Base-by-base conservation (phyloP, 2,888 invertebrate genomes). In the Heliconius sara region DNA sequence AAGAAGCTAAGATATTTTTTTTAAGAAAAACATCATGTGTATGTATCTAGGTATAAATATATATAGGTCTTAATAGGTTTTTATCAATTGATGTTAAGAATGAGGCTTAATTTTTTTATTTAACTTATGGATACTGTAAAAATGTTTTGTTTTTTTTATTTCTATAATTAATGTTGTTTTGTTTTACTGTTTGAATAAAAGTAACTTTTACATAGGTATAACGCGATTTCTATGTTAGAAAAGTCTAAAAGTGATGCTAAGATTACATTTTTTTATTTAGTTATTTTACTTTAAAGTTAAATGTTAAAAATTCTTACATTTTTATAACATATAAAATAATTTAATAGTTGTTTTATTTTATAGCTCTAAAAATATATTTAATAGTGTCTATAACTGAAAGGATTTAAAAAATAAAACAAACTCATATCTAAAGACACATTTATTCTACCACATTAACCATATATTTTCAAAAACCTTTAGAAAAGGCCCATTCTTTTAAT, bases 391-490 rank as follows among this genome's bases (percentile, higher is more conserved):
- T n/a, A n/a, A n/a, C 12, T 65, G 27, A 27, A 65, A 77, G 70
- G 73, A 43, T 73, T 27, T 67, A 5, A 70, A 6, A 47, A 70
- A 47, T 70, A 70, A 70, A 47, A 70, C 70, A 70, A 25, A 43
- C 2, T 70, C 25, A 43, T 68, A 43, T 39, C 70, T 70, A 70
- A 70, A 70, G 19, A 25, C 47, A 47, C 13, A 25, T 70, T 70
- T 70, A 70, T 73, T 73, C n/a, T 73, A 60, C n/a, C 10, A 60
- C 16, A 60, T 60, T 34, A 27, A 60, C 57, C 71, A 60, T 65
- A 80, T 22, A 68, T 34, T 70, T 80, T 93, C 96, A 99, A 91
- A 98, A 98, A 78, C 98, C 98, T 93, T 97, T 97, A 34, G 96
- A 91, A 73, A 96, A 86, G 70, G 98, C 95, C 96, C 97, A 98